Evolutionary conservation across 2,888 invertebrate species (phyloP), one percentile per base, ranked within the genome.

Genomic region (Drosophila histrio): DNA sequence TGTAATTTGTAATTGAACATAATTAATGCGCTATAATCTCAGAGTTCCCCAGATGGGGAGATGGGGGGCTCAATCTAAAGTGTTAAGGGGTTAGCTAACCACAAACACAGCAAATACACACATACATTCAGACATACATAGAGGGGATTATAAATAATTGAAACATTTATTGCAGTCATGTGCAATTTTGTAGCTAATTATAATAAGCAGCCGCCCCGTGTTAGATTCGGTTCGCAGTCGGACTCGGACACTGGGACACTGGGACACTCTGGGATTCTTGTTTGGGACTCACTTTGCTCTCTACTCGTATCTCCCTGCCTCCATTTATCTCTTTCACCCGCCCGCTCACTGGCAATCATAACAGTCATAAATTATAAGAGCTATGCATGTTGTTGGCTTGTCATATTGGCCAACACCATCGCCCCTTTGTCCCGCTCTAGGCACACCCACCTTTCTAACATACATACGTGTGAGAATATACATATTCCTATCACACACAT

Each of bases 101-200:
- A 34, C 61, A 50, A 32, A 39, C 4, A 49, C 22, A 65, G 47
- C 13, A 28, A 26, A 57, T 26, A 59, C 43, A 41, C 6, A 26
- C 41, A 41, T 17, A 24, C 32, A 38, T 3, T 21, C 15, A 24
- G 15, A 47, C 17, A 49, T 38, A 52, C 13, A 62, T 24, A 43
- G 41, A 34, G 52, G 46, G n/a, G 73, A 73, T 81, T 81, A 83
- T 77, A 79, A 79, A 81, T 86, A 86, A 84, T 76, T 82, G 78
- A 83, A 77, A 79, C 84, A 82, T 86, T 85, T 85, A 86, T 85
- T 85, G 86, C 84, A 84, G 79, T 83, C 84, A 77, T 76, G 71
- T 81, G 83, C 81, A 86, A 83, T 86, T 76, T 83, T 77, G 79
- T 70, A 69, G 76, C 85, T 85, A 85, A 85, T 85, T 85, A 85